Percentiles rank a stretch among this genome's conserved stretches.
phyloP scores from a whole-genome alignment of 2,888 invertebrate species.

The Polydesmus complanatus region DNA sequence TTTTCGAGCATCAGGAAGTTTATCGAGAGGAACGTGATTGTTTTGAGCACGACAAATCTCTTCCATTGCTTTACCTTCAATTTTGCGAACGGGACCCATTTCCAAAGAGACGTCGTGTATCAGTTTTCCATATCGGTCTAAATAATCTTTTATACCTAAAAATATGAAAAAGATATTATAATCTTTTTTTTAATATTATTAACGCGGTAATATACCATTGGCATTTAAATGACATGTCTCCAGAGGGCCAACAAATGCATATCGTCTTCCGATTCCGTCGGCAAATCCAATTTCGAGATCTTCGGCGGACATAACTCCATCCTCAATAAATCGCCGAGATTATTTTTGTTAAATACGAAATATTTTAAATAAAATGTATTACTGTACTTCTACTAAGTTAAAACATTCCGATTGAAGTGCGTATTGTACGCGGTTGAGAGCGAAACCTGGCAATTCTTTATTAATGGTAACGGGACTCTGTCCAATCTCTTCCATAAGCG shows the following conservation, averaged over 20 bases:
- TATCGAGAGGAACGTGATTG: constrained; percentile 55
- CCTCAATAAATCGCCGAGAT: constrained; percentile 30
- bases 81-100: constrained; percentile 58
- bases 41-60: constrained; percentile 57
- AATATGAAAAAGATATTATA: constrained; percentile 6
- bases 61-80: constrained; percentile 51
- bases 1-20: constrained; percentile 54
- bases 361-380: neutral
- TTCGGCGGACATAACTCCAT: constrained; percentile 66
- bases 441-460: constrained; percentile 83
- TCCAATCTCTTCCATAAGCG: constrained; percentile 72
- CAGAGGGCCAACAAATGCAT: constrained; percentile 85
- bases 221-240: constrained; percentile 92
- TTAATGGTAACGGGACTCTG: constrained; percentile 77
- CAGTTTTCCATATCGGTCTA: constrained; percentile 44
- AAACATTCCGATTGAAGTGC: constrained; percentile 85
- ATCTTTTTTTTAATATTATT: neutral
- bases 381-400: constrained; percentile 51
- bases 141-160: constrained; percentile 47
- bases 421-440: constrained; percentile 88
- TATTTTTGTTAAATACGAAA: neutral
- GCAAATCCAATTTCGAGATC: constrained; percentile 89
- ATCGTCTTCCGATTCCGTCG: constrained; percentile 85
- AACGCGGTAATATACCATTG: constrained; percentile 45
- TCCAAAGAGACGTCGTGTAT: constrained; percentile 52